Conservation (phyloP, 2,113 vertebrate species). For the Corvus hawaiiensis region DNA sequence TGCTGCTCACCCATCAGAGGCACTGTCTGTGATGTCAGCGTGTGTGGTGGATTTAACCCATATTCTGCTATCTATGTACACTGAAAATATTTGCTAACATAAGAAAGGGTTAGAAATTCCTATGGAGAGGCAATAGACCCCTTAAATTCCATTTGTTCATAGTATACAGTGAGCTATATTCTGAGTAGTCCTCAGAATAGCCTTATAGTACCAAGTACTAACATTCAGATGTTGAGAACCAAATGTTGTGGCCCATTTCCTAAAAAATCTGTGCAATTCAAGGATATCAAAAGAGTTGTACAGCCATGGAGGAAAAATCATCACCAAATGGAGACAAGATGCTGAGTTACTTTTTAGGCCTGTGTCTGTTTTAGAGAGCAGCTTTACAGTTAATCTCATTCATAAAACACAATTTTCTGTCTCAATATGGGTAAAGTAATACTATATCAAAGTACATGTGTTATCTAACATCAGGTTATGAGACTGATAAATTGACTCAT, state of each 20-base stretch:
- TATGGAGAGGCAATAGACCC: neutral
- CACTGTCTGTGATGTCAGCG: neutral
- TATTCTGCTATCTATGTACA: neutral
- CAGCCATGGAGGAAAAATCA: neutral
- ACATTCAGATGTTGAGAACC: neutral
- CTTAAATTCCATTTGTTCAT: neutral
- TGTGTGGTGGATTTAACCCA: neutral
- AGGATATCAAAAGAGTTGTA: neutral
- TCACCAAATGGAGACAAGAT: neutral
- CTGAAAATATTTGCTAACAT: neutral
- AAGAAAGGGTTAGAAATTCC: neutral
- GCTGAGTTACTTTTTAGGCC: neutral
- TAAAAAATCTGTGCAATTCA: neutral
- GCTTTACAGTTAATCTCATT: neutral
- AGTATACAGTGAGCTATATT: neutral
- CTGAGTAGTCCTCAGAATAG: neutral
- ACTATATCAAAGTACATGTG: neutral
- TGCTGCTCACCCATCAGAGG: neutral
- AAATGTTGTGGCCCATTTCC: neutral
- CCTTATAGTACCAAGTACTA: neutral
- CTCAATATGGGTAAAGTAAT: neutral
- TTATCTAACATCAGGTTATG: neutral
- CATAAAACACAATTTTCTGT: neutral
- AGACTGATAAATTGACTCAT: neutral
- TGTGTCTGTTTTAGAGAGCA: neutral